Evolutionary conservation across 2,888 invertebrate genomes (phyloP), one percentile per base, ranked within the genome.

Genomic region (Tortrix viridana): DNA sequence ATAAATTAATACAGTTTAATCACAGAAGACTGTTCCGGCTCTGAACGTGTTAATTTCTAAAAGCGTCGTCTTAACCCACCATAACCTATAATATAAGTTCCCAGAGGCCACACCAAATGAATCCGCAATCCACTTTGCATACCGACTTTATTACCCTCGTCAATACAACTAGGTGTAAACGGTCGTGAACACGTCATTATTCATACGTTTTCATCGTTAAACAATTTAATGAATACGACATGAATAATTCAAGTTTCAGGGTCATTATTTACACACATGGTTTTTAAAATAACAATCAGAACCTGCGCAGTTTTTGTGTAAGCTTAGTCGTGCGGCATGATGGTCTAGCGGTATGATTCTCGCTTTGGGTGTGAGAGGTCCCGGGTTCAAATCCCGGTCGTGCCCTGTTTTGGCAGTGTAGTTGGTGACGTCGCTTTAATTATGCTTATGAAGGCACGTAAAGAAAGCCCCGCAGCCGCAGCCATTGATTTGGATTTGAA

Each of bases 111-210:
- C 67, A 67, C 73, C 71, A 80, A 80, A 81, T 80, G 81, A 79
- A 79, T 81, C 80, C 78, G 72, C 76, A 69, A 74, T 80, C 80
- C 71, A 72, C 74, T 86, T 86, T 83, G 79, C 84, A 86, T 86
- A 76, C 75, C 69, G 74, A 72, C 76, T 81, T 82, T 82, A 82
- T 76, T 77, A 71, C 79, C 69, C 65, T 61, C 58, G 37, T 50
- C 50, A 50, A 50, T 50, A 50, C 19, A 6, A 3, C 32, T 37
- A 50, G 37, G 50, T 18, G 50, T 37, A 37, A 50, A 50, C 32
- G 19, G 50, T 37, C 50, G 32, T 50, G 32, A 50, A 50, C 19
- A 50, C 37, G 37, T 19, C 37, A 50, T 50, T 37, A 50, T 9
- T 50, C 49, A 26, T 37, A 37, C 20, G 19, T 37, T 50, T 58